phyloP scores from a whole-genome alignment of 2,113 vertebrate species.

The Silurus glanis region DNA sequence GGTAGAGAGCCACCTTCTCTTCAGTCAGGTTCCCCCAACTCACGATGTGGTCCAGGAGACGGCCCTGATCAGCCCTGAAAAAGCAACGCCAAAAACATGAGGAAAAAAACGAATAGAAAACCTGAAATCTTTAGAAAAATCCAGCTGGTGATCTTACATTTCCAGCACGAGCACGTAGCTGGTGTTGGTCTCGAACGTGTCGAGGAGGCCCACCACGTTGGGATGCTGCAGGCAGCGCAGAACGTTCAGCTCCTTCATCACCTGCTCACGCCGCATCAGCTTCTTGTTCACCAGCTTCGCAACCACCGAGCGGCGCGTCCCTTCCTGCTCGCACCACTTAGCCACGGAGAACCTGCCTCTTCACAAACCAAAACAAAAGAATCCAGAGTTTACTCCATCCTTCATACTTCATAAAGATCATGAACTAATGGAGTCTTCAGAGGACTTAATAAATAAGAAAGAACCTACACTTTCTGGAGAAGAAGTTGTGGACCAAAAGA shows the following conservation, averaged over 20 bases:
- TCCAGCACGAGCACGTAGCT: constrained; percentile 89
- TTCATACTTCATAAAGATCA: background rate
- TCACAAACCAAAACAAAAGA: constrained; percentile 26
- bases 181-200: constrained; percentile 91
- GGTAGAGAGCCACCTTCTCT: constrained; percentile 89
- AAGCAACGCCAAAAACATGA: constrained; percentile 19
- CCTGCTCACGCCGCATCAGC: constrained; percentile 92
- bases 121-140: background rate
- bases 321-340: constrained; percentile 90
- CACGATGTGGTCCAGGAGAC: constrained; percentile 93
- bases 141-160: constrained; percentile 76
- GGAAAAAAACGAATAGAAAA: background rate
- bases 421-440: background rate
- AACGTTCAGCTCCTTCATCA: constrained; percentile 89
- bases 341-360: constrained; percentile 97
- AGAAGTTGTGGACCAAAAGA: no score
- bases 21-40: constrained; percentile 96
- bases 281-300: constrained; percentile 97
- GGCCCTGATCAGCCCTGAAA: constrained; percentile 89
- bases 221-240: constrained; percentile 92
- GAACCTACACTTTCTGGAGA: no score
- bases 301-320: constrained; percentile 85
- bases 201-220: constrained; percentile 84
- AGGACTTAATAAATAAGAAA: background rate
- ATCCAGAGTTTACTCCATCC: background rate